These are phyloP conservation scores for Campoplex nolae DNA, from an alignment of 2,888 invertebrate species.

Conservation along the genomic window DNA sequence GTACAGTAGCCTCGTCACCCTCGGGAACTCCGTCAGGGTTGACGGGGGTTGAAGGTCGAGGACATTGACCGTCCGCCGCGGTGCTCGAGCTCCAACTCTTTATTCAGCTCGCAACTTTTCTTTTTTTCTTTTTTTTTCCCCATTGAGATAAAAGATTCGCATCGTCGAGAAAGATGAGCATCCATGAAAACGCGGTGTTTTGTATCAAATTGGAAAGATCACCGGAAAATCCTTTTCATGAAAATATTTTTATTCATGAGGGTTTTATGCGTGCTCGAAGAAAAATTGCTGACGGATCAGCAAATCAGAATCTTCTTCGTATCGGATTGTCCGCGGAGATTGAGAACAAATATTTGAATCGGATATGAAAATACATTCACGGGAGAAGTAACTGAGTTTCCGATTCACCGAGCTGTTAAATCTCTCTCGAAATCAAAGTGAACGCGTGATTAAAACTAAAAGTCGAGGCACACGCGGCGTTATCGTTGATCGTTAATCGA, in stretches of 20 bases:
- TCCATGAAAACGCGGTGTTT: neutral
- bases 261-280: neutral
- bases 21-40: conserved; percentile 46
- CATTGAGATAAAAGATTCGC: neutral
- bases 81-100: neutral
- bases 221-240: conserved; percentile 11
- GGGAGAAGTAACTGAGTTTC: neutral
- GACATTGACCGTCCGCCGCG: conserved; percentile 50
- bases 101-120: conserved; percentile 19
- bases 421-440: neutral
- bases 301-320: neutral
- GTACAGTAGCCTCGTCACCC: conserved; percentile 46
- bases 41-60: conserved; percentile 61
- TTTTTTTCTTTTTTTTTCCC: neutral
- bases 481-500: neutral
- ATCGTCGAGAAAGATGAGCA: conserved; percentile 14
- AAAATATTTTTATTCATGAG: neutral
- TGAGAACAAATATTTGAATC: neutral
- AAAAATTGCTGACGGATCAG: neutral
- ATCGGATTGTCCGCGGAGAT: neutral
- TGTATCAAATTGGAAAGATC: conserved; percentile 12
- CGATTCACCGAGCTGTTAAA: neutral
- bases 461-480: too few relatives aligned
- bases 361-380: neutral
- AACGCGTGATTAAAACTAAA: neutral